Conservation (phyloP, 2,113 vertebrate species). For the Pteropus alecto region DNA sequence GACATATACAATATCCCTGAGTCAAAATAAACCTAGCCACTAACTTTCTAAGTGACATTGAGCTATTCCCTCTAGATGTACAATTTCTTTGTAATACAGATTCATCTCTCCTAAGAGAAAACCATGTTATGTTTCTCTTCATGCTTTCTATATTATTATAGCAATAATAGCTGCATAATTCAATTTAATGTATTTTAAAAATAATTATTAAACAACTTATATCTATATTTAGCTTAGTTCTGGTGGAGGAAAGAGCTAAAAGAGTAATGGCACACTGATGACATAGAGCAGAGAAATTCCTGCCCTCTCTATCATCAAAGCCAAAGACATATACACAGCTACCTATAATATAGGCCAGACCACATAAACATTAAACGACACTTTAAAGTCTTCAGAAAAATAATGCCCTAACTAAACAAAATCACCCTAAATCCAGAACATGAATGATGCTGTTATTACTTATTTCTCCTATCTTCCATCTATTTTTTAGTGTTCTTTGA, state of each 20-base stretch:
- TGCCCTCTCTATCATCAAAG: neutral
- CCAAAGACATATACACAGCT: neutral
- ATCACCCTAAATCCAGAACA: neutral
- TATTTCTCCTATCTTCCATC: slow-evolving; percentile 61
- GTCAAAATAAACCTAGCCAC: neutral
- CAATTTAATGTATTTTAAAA: neutral
- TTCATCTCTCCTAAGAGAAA: neutral
- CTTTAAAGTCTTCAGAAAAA: slow-evolving; percentile 28
- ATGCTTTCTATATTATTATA: neutral
- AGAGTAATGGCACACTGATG: neutral
- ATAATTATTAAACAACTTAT: neutral
- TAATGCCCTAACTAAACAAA: neutral
- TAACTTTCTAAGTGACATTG: neutral
- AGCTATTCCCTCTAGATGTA: neutral
- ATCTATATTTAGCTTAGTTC: neutral
- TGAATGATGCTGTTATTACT: slow-evolving; percentile 12
- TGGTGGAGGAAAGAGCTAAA: neutral
- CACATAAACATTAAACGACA: neutral
- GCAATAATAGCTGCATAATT: neutral
- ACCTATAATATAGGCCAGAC: slow-evolving; percentile 32
- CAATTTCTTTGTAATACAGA: neutral
- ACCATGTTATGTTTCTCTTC: neutral
- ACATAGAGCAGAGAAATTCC: neutral
- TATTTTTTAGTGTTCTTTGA: slow-evolving; percentile 62
- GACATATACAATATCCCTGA: neutral